Percentiles rank a stretch among this genome's conserved stretches.
Evolutionary conservation across 2,888 invertebrate species (phyloP).

Genomic region (Hypomecis atomaria): DNA sequence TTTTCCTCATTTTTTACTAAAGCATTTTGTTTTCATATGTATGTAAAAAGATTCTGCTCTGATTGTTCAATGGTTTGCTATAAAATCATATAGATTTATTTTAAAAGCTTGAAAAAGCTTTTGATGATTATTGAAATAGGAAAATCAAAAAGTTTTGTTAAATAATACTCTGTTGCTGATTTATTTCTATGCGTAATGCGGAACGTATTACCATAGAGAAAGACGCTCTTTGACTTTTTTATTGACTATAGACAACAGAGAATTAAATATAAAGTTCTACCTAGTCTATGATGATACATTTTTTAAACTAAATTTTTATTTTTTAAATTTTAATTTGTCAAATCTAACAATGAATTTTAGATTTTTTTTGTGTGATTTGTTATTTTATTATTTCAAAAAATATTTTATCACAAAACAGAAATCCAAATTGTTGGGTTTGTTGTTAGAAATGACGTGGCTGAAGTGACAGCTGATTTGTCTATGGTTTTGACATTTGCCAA

Average conservation of each 20-base stretch:
- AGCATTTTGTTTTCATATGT: conserved; percentile 6
- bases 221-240: conserved; percentile 49
- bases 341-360: not conserved
- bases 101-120: not conserved
- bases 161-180: not conserved
- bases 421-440: conserved; percentile 52
- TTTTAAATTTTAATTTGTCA: too few relatives aligned
- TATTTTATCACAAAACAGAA: too few relatives aligned
- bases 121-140: not conserved
- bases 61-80: not conserved
- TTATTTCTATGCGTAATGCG: conserved; percentile 47
- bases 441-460: conserved; percentile 79
- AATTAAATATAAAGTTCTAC: conserved; percentile 33
- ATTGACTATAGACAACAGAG: conserved; percentile 11
- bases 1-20: conserved; percentile 6
- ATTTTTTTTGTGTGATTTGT: not conserved
- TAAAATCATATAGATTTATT: not conserved
- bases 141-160: not conserved
- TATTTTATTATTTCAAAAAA: not conserved
- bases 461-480: conserved; percentile 76
- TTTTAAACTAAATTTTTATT: too few relatives aligned
- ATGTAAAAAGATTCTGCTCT: not conserved
- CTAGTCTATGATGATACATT: conserved; percentile 31
- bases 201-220: conserved; percentile 66
- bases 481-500: conserved; percentile 81